phyloP scores from a whole-genome alignment of 1,140 invertebrate species.

The Achatina immaculata region DNA sequence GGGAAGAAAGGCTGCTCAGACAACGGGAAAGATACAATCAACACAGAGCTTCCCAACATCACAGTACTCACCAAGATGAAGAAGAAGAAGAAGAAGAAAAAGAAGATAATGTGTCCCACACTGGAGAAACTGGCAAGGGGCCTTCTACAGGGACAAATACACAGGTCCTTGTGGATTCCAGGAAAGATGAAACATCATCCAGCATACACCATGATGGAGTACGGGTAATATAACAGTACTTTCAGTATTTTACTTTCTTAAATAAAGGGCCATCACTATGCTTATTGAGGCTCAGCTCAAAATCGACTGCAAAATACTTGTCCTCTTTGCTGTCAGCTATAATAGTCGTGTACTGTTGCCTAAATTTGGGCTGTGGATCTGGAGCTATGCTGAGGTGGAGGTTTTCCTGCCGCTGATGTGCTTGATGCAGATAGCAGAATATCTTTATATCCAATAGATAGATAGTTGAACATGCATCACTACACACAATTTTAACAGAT shows the following conservation, averaged over 20 bases:
- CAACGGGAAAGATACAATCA: constrained; percentile 14
- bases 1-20: constrained; percentile 14
- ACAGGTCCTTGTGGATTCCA: not conserved
- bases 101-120: not conserved
- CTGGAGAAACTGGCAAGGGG: not conserved
- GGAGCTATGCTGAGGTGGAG: not conserved
- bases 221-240: no score
- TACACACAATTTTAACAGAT: no score
- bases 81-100: not conserved
- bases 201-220: no score
- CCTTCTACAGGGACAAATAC: not conserved
- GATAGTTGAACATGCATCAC: no score
- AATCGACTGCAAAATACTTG: not conserved
- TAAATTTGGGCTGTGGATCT: not conserved
- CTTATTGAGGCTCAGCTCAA: no score
- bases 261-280: not conserved
- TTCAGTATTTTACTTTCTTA: not conserved
- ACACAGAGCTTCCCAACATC: not conserved
- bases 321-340: not conserved
- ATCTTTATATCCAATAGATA: not conserved
- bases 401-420: not conserved
- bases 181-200: not conserved
- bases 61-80: not conserved
- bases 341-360: not conserved
- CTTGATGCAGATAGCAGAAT: not conserved